Conservation (phyloP, 2,113 vertebrate species). For the Naja naja region DNA sequence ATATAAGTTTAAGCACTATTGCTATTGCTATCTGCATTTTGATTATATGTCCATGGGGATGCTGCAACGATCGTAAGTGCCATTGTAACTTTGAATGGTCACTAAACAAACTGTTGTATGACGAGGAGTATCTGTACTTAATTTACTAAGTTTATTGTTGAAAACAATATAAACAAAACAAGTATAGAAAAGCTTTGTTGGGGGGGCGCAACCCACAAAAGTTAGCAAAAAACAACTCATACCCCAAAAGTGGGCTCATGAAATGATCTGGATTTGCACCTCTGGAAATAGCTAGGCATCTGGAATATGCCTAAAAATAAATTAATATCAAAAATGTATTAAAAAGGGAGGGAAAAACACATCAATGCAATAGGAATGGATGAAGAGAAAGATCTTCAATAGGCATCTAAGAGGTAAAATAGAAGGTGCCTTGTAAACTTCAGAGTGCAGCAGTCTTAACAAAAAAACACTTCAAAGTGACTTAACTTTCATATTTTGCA, state of each 20-base stretch:
- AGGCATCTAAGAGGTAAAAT: background rate
- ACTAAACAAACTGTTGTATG: background rate
- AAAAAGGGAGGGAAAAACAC: background rate
- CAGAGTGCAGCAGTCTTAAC: background rate
- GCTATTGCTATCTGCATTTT: background rate
- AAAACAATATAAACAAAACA: background rate
- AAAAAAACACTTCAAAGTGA: background rate
- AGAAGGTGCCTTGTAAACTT: background rate
- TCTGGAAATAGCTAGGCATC: background rate
- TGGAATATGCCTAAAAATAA: background rate
- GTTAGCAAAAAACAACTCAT: background rate
- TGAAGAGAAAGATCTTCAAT: background rate
- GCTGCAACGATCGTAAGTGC: background rate
- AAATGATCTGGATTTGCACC: background rate
- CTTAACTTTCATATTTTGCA: background rate
- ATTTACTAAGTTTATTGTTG: background rate
- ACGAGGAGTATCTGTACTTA: background rate
- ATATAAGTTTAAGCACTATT: background rate
- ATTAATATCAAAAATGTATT: background rate
- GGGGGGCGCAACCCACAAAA: background rate
- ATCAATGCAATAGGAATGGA: background rate
- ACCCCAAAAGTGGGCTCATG: background rate
- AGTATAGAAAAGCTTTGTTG: background rate
- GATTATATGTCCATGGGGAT: background rate
- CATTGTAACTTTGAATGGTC: background rate